Conservation (phyloP, 2,797 vertebrate species). For the Acanthurus tractus region DNA sequence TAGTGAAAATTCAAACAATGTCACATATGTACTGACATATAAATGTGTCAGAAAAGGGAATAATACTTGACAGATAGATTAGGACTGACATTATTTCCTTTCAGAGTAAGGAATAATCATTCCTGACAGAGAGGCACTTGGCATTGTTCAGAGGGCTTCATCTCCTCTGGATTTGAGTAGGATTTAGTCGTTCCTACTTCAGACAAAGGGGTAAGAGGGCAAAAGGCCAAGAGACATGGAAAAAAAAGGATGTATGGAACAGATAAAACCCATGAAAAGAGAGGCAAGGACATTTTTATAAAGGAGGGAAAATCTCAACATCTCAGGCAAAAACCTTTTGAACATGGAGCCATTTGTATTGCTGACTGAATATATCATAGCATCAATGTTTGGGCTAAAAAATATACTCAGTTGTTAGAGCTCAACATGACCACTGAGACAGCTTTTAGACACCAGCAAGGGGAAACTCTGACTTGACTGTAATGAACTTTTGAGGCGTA, state of each 20-base stretch:
- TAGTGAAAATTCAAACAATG: slow-evolving; percentile 1
- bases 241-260: slow-evolving; percentile 30
- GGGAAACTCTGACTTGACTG: slow-evolving; percentile 7
- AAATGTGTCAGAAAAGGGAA: not conserved
- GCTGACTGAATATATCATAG: not conserved
- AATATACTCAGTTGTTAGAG: not conserved
- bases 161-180: slow-evolving; percentile 54
- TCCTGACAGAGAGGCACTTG: slow-evolving; percentile 18
- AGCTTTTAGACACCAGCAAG: not conserved
- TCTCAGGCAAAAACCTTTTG: not conserved
- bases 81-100: slow-evolving; percentile 32
- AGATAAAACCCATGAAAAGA: slow-evolving; percentile 28
- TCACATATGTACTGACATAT: not conserved
- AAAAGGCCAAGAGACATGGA: slow-evolving; percentile 33
- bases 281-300: not conserved
- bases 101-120: slow-evolving; percentile 26
- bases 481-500: not conserved
- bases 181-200: slow-evolving; percentile 36
- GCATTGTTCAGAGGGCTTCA: slow-evolving; percentile 49
- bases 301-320: not conserved
- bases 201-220: slow-evolving; percentile 41
- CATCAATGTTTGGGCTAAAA: not conserved
- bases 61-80: slow-evolving; percentile 3
- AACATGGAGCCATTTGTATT: not conserved
- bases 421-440: not conserved